Evolutionary conservation across 2,888 invertebrate genomes (phyloP), one percentile per base, ranked within the genome.

Genomic region (Tromatobia lineatoria): DNA sequence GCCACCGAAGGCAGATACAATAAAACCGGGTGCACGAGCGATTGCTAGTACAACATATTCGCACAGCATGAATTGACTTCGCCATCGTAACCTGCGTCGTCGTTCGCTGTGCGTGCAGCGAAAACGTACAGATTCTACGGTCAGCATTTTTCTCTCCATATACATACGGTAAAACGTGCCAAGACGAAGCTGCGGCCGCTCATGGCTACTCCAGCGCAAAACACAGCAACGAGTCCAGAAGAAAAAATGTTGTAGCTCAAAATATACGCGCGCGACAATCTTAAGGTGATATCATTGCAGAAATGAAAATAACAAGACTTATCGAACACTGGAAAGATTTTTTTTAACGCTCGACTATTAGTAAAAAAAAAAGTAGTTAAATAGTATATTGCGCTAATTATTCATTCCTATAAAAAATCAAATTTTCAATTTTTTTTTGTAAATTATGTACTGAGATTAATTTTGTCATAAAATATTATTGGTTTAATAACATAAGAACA

Each of bases 161-260:
- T 18, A 45, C 47, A 38, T n/a, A 67, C 45, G 38, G 61, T 42
- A 34, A 42, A 76, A 47, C 54, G 59, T 74, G 23, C 38, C 50
- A 8, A 29, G 4, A 57, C 45, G 59, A 47, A 50, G 45, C 34
- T 47, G n/a, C 54, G 25, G 13, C 47, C 47, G 59, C 34, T 34
- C 6, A 34, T 29, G 20, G 23, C 52, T 38, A 76, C 23, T 67
- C n/a, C 67, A 64, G 38, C 52, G 38, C 47, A 11, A 29, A 38
- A 61, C 57, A 29, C 57, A 25, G 20, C 45, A 70, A 13, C 34
- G 13, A 6, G 20, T 25, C 34, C 7, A 23, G 59, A 69, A 52
- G 34, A 67, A 23, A 47, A 8, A 45, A n/a, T 23, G 15, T 25
- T 38, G 57, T 10, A 1, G n/a, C 23, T 20, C 13, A 42, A 66